phyloP scores from a whole-genome alignment of 2,888 invertebrate species.

The Didymodactylos carnosus region DNA sequence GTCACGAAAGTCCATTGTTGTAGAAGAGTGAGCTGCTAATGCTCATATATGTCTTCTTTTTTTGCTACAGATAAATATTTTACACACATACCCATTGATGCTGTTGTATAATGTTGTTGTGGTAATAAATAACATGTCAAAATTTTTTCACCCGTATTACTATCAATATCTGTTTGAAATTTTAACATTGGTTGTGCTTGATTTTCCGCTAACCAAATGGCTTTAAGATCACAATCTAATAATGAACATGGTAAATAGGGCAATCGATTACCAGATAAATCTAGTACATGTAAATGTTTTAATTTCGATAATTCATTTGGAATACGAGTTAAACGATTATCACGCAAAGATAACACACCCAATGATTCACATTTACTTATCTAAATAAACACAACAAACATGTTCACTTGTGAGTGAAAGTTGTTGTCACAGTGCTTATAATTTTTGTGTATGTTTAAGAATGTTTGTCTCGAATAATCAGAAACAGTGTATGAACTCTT shows the following conservation, averaged over 20 bases:
- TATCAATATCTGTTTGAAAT: conserved; percentile 84
- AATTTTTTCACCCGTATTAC: conserved; percentile 71
- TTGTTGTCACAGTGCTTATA: neutral
- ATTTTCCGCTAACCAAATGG: conserved; percentile 14
- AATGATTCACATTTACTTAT: conserved; percentile 67
- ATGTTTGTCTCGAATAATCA: neutral
- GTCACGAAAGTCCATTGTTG: too few relatives aligned
- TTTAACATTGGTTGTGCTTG: conserved; percentile 79
- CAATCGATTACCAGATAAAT: conserved; percentile 45
- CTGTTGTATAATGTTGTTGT: conserved; percentile 43
- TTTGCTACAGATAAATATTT: too few relatives aligned
- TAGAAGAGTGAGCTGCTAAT: too few relatives aligned
- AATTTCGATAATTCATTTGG: conserved; percentile 77
- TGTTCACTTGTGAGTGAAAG: neutral
- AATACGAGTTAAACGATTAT: conserved; percentile 57
- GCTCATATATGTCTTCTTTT: too few relatives aligned
- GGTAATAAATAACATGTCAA: conserved; percentile 93
- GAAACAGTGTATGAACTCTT: conserved; percentile 13
- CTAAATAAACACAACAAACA: conserved; percentile 20
- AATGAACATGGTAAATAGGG: conserved; percentile 9
- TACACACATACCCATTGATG: neutral
- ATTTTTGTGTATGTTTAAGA: too few relatives aligned
- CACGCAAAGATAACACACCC: conserved; percentile 58
- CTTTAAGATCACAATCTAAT: conserved; percentile 10
- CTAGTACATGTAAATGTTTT: conserved; percentile 58